Evolutionary conservation across 2,888 invertebrate species (phyloP), one percentile per base, ranked within the genome.

Genomic region (Cerceris rybyensis): DNA sequence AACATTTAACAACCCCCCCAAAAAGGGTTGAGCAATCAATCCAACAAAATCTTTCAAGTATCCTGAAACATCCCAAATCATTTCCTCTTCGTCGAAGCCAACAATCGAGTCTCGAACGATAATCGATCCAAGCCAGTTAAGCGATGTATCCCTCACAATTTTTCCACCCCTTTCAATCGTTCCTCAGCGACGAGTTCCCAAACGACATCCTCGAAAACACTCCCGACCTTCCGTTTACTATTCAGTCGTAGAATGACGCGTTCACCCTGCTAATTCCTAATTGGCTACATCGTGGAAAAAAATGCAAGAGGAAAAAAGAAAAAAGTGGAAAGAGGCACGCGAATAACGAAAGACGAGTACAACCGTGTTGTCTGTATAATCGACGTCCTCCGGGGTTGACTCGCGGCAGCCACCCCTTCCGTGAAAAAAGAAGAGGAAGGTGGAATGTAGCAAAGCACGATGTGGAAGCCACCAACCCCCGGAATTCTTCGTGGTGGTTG

Each of bases 301-400:
- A 16, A 11, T 57, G 8, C 11, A 14, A 42, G 16, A 63, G 17
- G 57, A 55, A 13, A 39, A 41, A 54, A 50, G 57, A 28, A 69
- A 11, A 11, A 16, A 49, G 16, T 43, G 17, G 39, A 39, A 42
- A 42, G 39, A 13, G 13, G 55, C 57, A 52, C 5, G 46, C 14
- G 14, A 65, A 61, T 63, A 74, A 60, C 7, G 17, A 54, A 54
- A 13, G 7, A 17, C n/a, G 49, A 28, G 59, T 49, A 46, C 52
- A 41, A 59, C 49, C 28, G 16, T 41, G 70, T 80, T 80, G 77
- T 69, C 70, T 55, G 67, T 84, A 82, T 81, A 72, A 81, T 81
- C 72, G 75, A 58, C 28, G 75, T 75, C 75, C 81, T 14, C 0
- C 65, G 78, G 61, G 57, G 73, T 57, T 76, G 64, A 70, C 66